Percentiles rank a stretch among this genome's conserved stretches.
Conservation (phyloP, 2,113 vertebrate species). For the Bungarus multicinctus region DNA sequence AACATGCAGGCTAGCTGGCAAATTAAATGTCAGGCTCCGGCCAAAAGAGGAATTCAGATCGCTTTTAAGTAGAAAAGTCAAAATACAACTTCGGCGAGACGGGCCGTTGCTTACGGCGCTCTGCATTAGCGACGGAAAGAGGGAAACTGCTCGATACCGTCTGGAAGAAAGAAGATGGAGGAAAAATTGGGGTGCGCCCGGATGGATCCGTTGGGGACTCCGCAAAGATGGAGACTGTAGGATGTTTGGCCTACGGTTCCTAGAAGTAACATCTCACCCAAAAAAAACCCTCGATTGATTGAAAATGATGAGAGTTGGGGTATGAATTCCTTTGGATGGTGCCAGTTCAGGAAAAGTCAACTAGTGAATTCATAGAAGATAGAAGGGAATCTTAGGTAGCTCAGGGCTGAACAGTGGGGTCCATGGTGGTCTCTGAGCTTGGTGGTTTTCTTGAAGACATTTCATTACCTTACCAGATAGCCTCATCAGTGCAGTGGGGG, state of each 20-base stretch:
- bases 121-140: not conserved
- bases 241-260: not conserved
- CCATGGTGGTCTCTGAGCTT: no score
- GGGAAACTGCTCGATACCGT: no score
- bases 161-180: not conserved
- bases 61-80: conserved; percentile 28
- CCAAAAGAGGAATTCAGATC: conserved; percentile 24
- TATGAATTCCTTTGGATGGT: not conserved
- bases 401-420: no score
- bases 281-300: not conserved
- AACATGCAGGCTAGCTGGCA: conserved; percentile 40
- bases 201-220: no score
- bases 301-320: not conserved
- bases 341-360: not conserved
- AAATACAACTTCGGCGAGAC: conserved; percentile 12
- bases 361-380: not conserved
- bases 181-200: not conserved
- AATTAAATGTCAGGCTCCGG: conserved; percentile 37
- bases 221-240: not conserved
- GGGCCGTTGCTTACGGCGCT: not conserved
- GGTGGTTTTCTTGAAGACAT: no score
- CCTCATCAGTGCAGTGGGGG: no score
- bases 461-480: no score
- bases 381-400: not conserved
- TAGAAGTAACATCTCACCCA: not conserved